phyloP scores from a whole-genome alignment of 2,113 vertebrate genomes.

The Neolamprologus kungweensis region DNA sequence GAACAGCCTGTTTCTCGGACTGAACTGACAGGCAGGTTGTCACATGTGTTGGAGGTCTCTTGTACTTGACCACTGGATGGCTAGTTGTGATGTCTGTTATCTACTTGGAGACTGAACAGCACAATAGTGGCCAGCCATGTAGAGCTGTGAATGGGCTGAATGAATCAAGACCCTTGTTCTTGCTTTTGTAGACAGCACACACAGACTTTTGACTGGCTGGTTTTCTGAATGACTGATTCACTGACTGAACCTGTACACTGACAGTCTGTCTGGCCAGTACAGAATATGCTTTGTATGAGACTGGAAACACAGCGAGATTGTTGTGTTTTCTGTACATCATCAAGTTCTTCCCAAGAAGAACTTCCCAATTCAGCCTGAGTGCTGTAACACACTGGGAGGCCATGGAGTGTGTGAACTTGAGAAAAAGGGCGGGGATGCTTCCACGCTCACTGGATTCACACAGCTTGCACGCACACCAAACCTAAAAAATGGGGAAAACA shows the following conservation, averaged over 20 bases:
- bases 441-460: neutral
- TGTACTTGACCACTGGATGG: neutral
- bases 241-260: constrained; percentile 13
- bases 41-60: neutral
- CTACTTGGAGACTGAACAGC: neutral
- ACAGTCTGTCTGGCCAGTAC: neutral
- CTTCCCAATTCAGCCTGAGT: neutral
- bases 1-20: neutral
- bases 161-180: constrained; percentile 21
- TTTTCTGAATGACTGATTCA: constrained; percentile 33
- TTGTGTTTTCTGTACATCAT: constrained; percentile 33
- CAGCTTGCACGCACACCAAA: neutral
- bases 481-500: neutral
- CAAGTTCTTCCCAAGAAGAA: neutral
- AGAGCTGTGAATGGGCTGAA: neutral
- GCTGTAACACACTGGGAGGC: neutral
- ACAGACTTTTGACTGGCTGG: neutral
- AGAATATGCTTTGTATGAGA: constrained; percentile 1
- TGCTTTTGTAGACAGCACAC: neutral
- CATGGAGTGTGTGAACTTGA: neutral
- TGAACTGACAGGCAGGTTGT: neutral
- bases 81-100: neutral
- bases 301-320: constrained; percentile 21
- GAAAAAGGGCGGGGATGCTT: neutral
- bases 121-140: neutral